Evolutionary conservation across 1,140 invertebrate species (phyloP), one percentile per base, ranked within the genome.

Genomic region (Oreohelix idahoensis): DNA sequence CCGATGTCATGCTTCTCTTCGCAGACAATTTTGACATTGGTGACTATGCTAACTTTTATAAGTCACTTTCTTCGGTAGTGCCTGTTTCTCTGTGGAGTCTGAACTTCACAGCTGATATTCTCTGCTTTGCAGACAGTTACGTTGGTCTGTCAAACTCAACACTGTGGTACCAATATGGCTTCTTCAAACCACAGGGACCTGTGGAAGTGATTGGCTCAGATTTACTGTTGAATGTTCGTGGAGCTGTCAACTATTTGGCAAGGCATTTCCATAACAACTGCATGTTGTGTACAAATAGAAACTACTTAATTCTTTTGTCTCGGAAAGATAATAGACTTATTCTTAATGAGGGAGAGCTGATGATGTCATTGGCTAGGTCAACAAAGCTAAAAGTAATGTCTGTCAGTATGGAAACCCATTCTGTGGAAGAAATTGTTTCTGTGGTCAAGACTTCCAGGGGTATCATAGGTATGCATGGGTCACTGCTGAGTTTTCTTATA

Each of bases 391-490:
- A 91, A 83, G 90, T 92, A 29, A 38, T 89, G 38, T 84, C 80
- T 10, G 71, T 93, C n/a, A 88, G 88, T 66, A 81, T 90, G 35
- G 91, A 92, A 81, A 88, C 87, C 11, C 86, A 91, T 82, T 82
- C 84, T n/a, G 39, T 92, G 17, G 83, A 71, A 35, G 89, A 93
- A 51, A 89, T 94, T 29, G 89, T 94, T 29, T 35, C 87, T 20
- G 82, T 87, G 63, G 79, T 94, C 10, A 76, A 71, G 11, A 71
- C 87, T 69, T 89, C 93, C 32, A 86, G 86, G 84, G 95, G 99
- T 83, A 95, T 99, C 80, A 96, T 99, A 89, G 98, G 98, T 42
- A 98, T 99, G 93, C 98, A 99, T 93, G 98, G 98, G 39, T 97
- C 98, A 83, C 97, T 98, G 0, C 91, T 99, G 20, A 97, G 97